A percentile compares a stretch with the other conserved stretches of the same genome.
Conservation (phyloP, 2,888 invertebrate genomes). For the Chrysina gloriosa region DNA sequence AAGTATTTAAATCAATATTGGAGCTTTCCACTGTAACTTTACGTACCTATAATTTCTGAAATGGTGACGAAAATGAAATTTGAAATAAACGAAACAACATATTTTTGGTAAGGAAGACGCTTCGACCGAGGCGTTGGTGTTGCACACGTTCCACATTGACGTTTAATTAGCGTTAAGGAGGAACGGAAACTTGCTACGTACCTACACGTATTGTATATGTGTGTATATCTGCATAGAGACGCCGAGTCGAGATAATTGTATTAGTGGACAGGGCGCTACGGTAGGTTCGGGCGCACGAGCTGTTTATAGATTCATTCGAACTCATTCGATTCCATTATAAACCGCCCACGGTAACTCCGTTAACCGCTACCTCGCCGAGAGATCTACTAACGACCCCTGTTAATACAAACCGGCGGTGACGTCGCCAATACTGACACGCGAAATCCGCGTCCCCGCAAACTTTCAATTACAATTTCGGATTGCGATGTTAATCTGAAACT, state of each 20-base stretch:
- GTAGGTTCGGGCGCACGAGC: slow-evolving; percentile 4
- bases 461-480: slow-evolving; percentile 48
- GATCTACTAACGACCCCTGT: slow-evolving; percentile 48
- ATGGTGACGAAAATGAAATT: too few relatives aligned
- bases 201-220: too few relatives aligned
- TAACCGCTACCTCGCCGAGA: slow-evolving; percentile 44
- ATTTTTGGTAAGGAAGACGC: background rate
- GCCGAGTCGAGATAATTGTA: slow-evolving; percentile 19
- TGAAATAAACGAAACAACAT: too few relatives aligned
- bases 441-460: slow-evolving; percentile 50
- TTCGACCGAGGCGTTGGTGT: background rate
- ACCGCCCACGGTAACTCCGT: slow-evolving; percentile 29
- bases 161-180: background rate
- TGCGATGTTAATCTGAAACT: slow-evolving; percentile 34
- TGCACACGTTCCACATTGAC: background rate
- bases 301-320: slow-evolving; percentile 27
- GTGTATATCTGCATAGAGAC: background rate
- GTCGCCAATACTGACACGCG: slow-evolving; percentile 49
- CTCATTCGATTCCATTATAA: slow-evolving; percentile 31
- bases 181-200: background rate
- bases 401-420: slow-evolving; percentile 49
- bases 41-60: too few relatives aligned
- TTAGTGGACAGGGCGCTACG: slow-evolving; percentile 15
- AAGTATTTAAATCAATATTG: too few relatives aligned
- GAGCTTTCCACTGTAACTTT: too few relatives aligned